Conservation (phyloP, 2,113 vertebrate genomes). For the Periophthalmus modestus region DNA sequence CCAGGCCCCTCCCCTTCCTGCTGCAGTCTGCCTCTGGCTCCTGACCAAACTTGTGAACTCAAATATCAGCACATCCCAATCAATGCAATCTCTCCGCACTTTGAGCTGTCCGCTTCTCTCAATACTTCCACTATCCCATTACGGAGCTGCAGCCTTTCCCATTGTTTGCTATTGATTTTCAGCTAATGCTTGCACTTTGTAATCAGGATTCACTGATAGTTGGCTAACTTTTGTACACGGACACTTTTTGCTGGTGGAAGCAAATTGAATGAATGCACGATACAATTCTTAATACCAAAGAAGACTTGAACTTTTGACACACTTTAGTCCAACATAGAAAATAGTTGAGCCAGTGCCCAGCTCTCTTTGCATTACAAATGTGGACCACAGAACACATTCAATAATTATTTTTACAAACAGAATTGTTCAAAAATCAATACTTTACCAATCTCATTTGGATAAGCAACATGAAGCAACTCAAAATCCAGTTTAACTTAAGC, state of each 20-base stretch:
- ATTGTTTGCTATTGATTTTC: constrained; percentile 7
- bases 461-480: no score
- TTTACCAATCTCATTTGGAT: no score
- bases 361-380: no score
- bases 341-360: no score
- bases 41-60: constrained; percentile 8
- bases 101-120: neutral
- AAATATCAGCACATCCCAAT: constrained; percentile 26
- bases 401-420: no score
- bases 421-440: no score
- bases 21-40: neutral
- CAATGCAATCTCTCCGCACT: neutral
- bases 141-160: neutral
- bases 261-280: neutral
- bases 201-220: constrained; percentile 1
- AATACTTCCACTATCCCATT: neutral
- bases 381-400: no score
- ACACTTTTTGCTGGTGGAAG: neutral
- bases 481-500: no score
- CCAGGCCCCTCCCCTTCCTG: constrained; percentile 5
- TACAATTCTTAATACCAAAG: neutral
- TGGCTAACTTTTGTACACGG: constrained; percentile 1
- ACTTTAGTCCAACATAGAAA: neutral
- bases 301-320: neutral
- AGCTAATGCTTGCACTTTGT: constrained; percentile 5